phyloP scores from a whole-genome alignment of 2,888 invertebrate genomes.

The Allolobophora icterica region DNA sequence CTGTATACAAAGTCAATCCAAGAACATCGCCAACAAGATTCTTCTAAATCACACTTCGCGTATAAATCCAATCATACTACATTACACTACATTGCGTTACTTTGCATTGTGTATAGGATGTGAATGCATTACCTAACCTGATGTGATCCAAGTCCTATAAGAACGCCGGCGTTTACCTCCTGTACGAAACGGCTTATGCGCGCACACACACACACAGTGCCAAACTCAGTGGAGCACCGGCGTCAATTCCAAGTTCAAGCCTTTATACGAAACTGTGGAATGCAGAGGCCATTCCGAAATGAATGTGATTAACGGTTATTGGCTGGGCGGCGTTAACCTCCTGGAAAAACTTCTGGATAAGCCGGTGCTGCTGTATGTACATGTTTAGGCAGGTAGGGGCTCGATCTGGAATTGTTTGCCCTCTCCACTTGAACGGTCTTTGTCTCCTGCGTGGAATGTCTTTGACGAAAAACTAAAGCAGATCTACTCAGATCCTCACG shows the following conservation, averaged over 20 bases:
- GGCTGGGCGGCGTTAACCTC: neutral
- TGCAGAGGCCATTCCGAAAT: neutral
- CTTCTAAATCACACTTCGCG: neutral
- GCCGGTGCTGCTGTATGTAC: neutral
- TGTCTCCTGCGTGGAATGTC: constrained; percentile 11
- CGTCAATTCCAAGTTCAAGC: neutral
- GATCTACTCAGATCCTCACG: neutral
- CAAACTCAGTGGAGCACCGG: neutral
- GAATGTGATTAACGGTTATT: neutral
- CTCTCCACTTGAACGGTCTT: constrained; percentile 1
- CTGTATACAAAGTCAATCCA: neutral
- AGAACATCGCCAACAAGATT: neutral
- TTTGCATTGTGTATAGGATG: neutral
- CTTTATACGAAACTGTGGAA: neutral
- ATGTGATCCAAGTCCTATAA: neutral
- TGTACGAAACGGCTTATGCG: neutral
- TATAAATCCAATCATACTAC: neutral
- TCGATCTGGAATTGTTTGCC: constrained; percentile 11
- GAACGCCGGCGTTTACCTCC: neutral
- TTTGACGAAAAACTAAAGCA: neutral
- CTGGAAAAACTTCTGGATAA: neutral
- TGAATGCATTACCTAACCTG: neutral
- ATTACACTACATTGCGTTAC: neutral
- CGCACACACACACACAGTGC: no score
- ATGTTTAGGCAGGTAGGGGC: neutral